Evolutionary conservation across 2,113 vertebrate species (phyloP).

Genomic region (Cynoglossus semilaevis): DNA sequence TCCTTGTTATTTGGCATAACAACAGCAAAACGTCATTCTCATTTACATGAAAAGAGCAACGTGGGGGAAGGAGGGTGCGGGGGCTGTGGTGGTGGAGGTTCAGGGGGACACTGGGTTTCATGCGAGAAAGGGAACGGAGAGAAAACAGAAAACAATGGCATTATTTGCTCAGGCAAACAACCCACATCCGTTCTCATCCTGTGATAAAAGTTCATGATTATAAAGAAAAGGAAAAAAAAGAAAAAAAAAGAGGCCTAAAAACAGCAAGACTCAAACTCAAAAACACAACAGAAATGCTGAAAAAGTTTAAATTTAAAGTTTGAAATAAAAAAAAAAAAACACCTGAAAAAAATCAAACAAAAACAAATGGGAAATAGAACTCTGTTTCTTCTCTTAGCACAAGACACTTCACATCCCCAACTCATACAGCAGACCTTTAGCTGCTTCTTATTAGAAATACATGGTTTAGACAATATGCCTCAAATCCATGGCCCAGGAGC

Average conservation of each 20-base stretch:
- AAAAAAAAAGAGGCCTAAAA: slow-evolving; percentile 11
- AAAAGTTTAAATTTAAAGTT: no score
- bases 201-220: slow-evolving; percentile 65
- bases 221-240: slow-evolving; percentile 32
- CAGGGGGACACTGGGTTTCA: slow-evolving; percentile 42
- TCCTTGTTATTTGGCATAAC: slow-evolving; percentile 82
- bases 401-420: no score
- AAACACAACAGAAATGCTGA: no score
- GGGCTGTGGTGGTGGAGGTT: slow-evolving; percentile 32
- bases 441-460: no score
- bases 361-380: no score
- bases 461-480: no score
- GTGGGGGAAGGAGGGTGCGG: slow-evolving; percentile 42
- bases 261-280: background rate
- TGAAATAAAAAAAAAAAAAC: no score
- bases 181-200: slow-evolving; percentile 61
- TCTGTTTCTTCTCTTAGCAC: no score
- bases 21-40: slow-evolving; percentile 76
- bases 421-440: no score
- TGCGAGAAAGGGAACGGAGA: slow-evolving; percentile 71
- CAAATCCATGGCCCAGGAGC: no score
- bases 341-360: no score
- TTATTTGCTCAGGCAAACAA: slow-evolving; percentile 69
- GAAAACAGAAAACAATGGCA: slow-evolving; percentile 73
- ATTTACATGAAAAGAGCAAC: slow-evolving; percentile 82